Evolutionary conservation across 2,113 vertebrate species (phyloP), one percentile per base, ranked within the genome.

Genomic region (Ctenodactylus gundi): DNA sequence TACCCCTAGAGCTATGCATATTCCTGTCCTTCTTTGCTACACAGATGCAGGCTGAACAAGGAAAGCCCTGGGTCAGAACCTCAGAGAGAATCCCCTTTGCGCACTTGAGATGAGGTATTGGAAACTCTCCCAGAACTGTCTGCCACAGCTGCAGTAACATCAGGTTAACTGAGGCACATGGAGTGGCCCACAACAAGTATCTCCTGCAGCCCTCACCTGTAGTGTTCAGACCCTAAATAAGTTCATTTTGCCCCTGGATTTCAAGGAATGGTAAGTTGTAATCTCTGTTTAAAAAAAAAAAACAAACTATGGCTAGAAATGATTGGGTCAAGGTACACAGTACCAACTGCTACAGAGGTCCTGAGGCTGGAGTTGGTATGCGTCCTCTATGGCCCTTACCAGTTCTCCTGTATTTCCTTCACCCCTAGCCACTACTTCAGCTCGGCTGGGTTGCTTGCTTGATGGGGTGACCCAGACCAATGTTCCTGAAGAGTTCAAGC

Each of bases 11-110:
- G 21, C 9, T 12, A 8, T 29, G 53, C 27, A 46, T 44, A 57
- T 62, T 23, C 31, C 18, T 81, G 18, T 3, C n/a, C 20, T 64
- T 90, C 36, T 65, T 46, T 15, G 5, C 23, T 39, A 2, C 39
- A 46, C 51, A 44, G 0, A 20, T 65, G 10, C 55, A 60, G 46
- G 7, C 9, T 8, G 36, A 84, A 36, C 93, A 62, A 41, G 72
- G 60, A 95, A 90, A 92, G 55, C 41, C 41, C 91, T 86, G 80
- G 89, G 60, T 84, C 87, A 68, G 80, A 84, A 57, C 49, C 93
- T 51, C n/a, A 49, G 53, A 57, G 86, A 77, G 77, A 65, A 1
- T 1, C 9, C 39, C 49, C 27, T 34, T 9, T 51, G 77, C 53
- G 51, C 9, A 31, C 83, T 29, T 73, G 77, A 68, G 77, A 58